phyloP scores from a whole-genome alignment of 2,888 invertebrate genomes.

The Ochropleura plecta region DNA sequence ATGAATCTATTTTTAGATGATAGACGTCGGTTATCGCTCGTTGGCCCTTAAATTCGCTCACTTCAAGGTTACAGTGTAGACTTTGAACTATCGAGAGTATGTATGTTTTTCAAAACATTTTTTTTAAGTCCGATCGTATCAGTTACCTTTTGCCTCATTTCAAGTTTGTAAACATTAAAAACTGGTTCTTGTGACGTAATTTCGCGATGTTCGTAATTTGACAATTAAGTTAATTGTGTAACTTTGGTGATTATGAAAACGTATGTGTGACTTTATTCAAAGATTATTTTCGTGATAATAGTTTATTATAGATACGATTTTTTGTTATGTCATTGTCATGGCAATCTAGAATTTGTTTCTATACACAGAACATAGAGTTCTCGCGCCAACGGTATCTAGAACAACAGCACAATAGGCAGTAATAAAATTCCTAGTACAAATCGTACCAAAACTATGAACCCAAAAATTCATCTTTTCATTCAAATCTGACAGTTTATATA shows the following conservation, averaged over 20 bases:
- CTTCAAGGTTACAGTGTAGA: conserved; percentile 64
- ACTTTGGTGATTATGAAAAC: not conserved
- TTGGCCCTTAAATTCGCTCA: conserved; percentile 56
- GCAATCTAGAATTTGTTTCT: not conserved
- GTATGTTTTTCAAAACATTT: conserved; percentile 41
- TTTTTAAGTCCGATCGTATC: conserved; percentile 1
- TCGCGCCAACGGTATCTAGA: not conserved
- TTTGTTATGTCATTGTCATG: conserved; percentile 12
- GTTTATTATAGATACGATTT: not conserved
- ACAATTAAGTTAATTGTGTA: not conserved
- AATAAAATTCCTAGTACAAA: not conserved
- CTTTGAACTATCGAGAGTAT: conserved; percentile 58
- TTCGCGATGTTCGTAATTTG: not conserved
- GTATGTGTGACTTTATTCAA: not conserved
- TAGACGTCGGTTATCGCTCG: conserved; percentile 40
- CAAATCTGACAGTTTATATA: no score
- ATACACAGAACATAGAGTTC: not conserved
- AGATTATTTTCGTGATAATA: not conserved
- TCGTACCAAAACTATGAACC: not conserved
- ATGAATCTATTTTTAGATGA: conserved; percentile 59
- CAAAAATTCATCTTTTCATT: not conserved
- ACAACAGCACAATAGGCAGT: not conserved
- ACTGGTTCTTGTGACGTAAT: conserved; percentile 37
- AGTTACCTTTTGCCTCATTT: conserved; percentile 19
- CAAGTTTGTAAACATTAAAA: conserved; percentile 52